These are phyloP conservation scores for Synergus itoensis DNA, from an alignment of 2,888 invertebrate genomes.

Conservation along the genomic window DNA sequence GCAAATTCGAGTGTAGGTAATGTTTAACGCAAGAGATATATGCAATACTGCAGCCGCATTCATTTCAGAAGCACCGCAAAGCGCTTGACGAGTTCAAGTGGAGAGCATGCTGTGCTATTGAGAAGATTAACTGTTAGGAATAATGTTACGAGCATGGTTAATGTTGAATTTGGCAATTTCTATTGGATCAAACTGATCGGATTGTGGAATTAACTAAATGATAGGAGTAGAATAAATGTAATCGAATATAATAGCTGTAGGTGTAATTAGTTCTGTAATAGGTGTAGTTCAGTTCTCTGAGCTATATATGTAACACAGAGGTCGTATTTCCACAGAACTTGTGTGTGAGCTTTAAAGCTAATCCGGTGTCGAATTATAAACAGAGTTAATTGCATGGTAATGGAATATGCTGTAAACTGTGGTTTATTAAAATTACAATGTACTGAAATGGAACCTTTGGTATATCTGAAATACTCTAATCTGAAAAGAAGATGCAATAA, in stretches of 20 bases:
- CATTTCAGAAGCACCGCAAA: conserved; percentile 5
- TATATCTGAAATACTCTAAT: background rate
- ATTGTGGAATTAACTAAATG: background rate
- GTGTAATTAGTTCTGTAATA: background rate
- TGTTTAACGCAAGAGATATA: background rate
- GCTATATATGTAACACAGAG: background rate
- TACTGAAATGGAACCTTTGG: too few relatives aligned
- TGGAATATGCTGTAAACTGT: background rate
- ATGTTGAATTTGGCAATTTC: background rate
- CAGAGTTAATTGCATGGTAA: background rate
- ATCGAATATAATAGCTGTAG: background rate
- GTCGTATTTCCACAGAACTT: background rate
- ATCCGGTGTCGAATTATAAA: background rate
- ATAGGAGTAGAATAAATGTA: background rate
- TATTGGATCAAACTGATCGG: background rate
- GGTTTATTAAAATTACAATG: background rate
- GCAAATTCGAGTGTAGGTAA: background rate
- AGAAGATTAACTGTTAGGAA: conserved; percentile 11
- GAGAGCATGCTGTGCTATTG: conserved; percentile 28
- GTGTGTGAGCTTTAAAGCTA: background rate
- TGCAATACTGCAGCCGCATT: conserved; percentile 43
- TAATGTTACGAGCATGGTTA: background rate
- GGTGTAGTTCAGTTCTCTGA: background rate
- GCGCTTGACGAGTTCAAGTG: conserved; percentile 15
- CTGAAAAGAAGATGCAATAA: background rate